Percentiles rank a stretch among this genome's conserved stretches.
Evolutionary conservation across 1,140 invertebrate genomes (phyloP).

Genomic region (Micrasema minimum): DNA sequence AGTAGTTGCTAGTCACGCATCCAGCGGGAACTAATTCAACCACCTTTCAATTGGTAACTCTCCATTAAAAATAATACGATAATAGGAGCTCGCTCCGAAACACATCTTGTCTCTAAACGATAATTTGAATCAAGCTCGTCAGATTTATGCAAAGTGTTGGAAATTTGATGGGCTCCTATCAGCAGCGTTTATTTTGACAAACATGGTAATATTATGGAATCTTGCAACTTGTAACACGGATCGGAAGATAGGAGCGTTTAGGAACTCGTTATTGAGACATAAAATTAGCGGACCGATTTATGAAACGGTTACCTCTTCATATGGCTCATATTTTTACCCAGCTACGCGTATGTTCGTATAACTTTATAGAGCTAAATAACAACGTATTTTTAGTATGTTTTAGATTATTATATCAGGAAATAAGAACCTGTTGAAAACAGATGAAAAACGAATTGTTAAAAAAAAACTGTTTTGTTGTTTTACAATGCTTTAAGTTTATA

Average conservation of each 20-base stretch:
- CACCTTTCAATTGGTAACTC: conserved; percentile 20
- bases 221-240: neutral
- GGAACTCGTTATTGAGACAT: conserved; percentile 12
- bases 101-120: conserved; percentile 17
- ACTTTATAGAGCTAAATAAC: too few relatives aligned
- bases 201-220: conserved; percentile 10
- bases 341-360: too few relatives aligned
- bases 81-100: conserved; percentile 20
- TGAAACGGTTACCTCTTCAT: neutral
- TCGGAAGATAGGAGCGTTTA: neutral
- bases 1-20: neutral
- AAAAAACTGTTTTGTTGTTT: too few relatives aligned
- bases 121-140: conserved; percentile 8
- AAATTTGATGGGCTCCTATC: conserved; percentile 8
- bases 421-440: too few relatives aligned
- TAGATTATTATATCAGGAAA: too few relatives aligned
- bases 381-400: too few relatives aligned
- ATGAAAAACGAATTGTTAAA: too few relatives aligned
- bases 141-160: conserved; percentile 28
- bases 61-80: conserved; percentile 27
- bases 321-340: too few relatives aligned
- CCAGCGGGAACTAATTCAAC: neutral
- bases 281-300: conserved; percentile 19
- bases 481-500: too few relatives aligned
- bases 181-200: conserved; percentile 23